Evolutionary conservation across 2,888 invertebrate genomes (phyloP).

Genomic region (Agrotis ipsilon): DNA sequence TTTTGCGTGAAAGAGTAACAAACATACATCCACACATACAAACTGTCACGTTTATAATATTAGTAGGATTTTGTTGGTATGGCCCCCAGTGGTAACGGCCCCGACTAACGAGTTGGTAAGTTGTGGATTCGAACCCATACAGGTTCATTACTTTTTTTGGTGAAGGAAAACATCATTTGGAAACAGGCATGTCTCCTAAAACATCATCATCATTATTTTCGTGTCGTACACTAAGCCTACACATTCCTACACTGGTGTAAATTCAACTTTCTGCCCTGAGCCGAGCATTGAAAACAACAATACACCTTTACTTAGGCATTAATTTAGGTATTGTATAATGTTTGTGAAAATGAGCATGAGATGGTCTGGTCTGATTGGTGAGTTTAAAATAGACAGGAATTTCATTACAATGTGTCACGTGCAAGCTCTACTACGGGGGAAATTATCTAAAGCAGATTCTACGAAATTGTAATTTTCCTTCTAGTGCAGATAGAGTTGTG

Average conservation of each 20-base stretch:
- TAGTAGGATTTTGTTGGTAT: conserved; percentile 36
- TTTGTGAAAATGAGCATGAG: too few species aligned
- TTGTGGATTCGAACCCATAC: not conserved
- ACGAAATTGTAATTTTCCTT: conserved; percentile 19
- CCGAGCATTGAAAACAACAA: not conserved
- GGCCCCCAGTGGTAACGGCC: not conserved
- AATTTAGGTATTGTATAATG: too few species aligned
- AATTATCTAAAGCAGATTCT: conserved; percentile 8
- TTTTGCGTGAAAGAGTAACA: too few species aligned
- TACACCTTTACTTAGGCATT: not conserved
- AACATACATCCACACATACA: too few species aligned
- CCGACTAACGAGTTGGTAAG: not conserved
- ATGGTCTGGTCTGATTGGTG: not conserved
- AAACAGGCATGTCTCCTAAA: too few species aligned
- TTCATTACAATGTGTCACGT: not conserved
- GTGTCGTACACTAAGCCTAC: too few species aligned
- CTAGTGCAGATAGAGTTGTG: not conserved
- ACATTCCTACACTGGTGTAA: not conserved
- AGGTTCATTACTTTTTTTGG: too few species aligned
- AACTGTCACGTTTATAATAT: too few species aligned
- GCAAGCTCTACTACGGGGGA: not conserved
- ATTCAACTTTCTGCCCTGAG: not conserved
- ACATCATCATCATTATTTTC: too few species aligned
- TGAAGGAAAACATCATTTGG: too few species aligned
- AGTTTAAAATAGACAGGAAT: not conserved